A percentile compares a stretch with the other conserved stretches of the same genome.
phyloP scores from a whole-genome alignment of 2,888 invertebrate genomes.

The Synanthedon tipuliformis region DNA sequence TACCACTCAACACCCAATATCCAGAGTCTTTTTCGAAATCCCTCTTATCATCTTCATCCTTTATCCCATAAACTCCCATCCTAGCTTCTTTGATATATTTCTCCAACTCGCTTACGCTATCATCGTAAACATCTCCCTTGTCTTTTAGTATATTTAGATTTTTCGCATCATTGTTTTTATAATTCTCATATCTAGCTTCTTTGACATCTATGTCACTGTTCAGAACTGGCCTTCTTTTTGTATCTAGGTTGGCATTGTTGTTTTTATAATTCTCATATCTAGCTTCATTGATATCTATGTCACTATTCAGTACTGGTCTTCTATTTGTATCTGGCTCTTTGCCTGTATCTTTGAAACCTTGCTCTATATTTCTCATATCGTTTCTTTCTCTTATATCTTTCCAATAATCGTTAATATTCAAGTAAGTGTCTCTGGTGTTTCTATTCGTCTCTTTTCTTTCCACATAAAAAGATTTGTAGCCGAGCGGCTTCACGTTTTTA shows the following conservation, averaged over 20 bases:
- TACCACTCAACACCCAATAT: conserved; percentile 27
- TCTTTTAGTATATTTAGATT: neutral
- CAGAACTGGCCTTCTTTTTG: neutral
- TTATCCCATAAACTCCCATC: conserved; percentile 5
- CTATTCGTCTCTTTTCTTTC: conserved; percentile 11
- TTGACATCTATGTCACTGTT: neutral
- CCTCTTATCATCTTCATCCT: conserved; percentile 5
- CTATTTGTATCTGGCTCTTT: neutral
- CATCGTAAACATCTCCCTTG: neutral
- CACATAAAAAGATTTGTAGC: conserved; percentile 74
- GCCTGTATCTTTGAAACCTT: neutral
- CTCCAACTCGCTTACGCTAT: neutral
- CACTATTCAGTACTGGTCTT: neutral
- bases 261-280: neutral
- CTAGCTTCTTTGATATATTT: conserved; percentile 2
- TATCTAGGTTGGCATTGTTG: neutral
- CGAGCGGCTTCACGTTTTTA: conserved; percentile 73
- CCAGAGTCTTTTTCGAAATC: conserved; percentile 1
- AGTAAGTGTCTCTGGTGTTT: conserved; percentile 9
- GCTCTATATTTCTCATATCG: conserved; percentile 21
- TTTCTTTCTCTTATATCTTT: conserved; percentile 15
- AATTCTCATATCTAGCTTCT: neutral
- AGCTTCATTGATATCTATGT: neutral
- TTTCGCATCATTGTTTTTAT: neutral
- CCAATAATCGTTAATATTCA: conserved; percentile 22